Evolutionary conservation across 2,888 invertebrate genomes (phyloP).

Genomic region (Globia sparganii): DNA sequence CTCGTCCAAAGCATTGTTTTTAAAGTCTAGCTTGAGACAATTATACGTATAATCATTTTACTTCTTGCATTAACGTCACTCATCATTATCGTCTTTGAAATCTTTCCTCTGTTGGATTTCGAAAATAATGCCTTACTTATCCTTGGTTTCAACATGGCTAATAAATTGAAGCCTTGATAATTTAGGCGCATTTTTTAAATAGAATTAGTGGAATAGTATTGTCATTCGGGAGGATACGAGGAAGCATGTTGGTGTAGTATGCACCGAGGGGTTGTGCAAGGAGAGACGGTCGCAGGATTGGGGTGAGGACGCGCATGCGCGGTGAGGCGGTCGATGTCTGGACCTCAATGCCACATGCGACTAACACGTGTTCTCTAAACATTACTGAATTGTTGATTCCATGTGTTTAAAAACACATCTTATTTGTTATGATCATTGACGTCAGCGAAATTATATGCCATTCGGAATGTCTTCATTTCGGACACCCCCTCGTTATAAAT

Average conservation of each 20-base stretch:
- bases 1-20: neutral
- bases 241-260: conserved; percentile 66
- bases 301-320: conserved; percentile 84
- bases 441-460: neutral
- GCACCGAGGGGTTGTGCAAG: conserved; percentile 78
- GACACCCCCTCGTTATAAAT: conserved; percentile 2
- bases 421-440: conserved; percentile 9
- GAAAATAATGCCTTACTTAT: conserved; percentile 3
- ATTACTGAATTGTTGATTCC: conserved; percentile 54
- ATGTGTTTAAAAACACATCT: neutral
- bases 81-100: neutral
- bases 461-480: conserved; percentile 1
- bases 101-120: neutral
- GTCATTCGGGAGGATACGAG: conserved; percentile 54
- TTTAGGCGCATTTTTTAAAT: conserved; percentile 46
- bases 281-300: conserved; percentile 70
- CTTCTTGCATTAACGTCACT: neutral
- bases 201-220: conserved; percentile 49
- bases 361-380: conserved; percentile 79
- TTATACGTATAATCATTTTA: neutral
- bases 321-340: conserved; percentile 81
- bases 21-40: neutral
- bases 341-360: conserved; percentile 79
- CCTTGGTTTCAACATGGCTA: conserved; percentile 1
- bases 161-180: conserved; percentile 1